These are phyloP conservation scores for Tetraodon nigroviridis DNA, from an alignment of 2,113 vertebrate genomes.

Conservation along the genomic window DNA sequence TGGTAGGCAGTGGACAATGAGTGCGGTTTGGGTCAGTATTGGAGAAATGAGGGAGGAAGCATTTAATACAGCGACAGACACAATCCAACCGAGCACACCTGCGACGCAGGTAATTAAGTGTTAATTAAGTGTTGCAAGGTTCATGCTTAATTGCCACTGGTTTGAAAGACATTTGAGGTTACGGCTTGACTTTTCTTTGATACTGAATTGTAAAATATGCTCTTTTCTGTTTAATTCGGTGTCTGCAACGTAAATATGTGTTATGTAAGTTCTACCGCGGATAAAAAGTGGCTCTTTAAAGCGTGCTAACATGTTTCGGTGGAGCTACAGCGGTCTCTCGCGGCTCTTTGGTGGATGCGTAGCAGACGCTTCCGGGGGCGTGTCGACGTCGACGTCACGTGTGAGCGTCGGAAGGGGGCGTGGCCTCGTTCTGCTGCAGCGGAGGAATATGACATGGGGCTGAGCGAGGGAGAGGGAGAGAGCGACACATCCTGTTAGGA, in stretches of 20 bases:
- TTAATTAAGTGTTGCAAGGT: no score
- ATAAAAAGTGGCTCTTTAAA: no score
- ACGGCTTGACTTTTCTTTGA: no score
- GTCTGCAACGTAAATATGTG: no score
- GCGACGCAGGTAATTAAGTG: background rate
- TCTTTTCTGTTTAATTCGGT: no score
- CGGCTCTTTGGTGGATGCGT: background rate
- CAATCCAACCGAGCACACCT: background rate
- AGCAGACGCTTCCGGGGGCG: constrained; percentile 10
- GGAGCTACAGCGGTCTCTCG: constrained; percentile 46
- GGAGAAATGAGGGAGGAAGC: constrained; percentile 4
- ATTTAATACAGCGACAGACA: background rate
- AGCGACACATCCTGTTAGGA: constrained; percentile 60
- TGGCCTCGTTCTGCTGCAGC: constrained; percentile 75
- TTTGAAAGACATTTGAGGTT: no score
- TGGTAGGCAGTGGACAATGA: constrained; percentile 50
- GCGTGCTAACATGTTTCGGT: background rate
- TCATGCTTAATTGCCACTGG: no score
- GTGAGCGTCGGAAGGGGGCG: constrained; percentile 66
- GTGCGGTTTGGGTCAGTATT: constrained; percentile 29
- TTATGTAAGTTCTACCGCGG: no score
- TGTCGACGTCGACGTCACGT: constrained; percentile 60
- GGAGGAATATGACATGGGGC: constrained; percentile 74
- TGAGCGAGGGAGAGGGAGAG: constrained; percentile 64
- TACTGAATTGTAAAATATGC: no score